Conservation (phyloP, 2,888 invertebrate species). For the Nephrotoma appendiculata region DNA sequence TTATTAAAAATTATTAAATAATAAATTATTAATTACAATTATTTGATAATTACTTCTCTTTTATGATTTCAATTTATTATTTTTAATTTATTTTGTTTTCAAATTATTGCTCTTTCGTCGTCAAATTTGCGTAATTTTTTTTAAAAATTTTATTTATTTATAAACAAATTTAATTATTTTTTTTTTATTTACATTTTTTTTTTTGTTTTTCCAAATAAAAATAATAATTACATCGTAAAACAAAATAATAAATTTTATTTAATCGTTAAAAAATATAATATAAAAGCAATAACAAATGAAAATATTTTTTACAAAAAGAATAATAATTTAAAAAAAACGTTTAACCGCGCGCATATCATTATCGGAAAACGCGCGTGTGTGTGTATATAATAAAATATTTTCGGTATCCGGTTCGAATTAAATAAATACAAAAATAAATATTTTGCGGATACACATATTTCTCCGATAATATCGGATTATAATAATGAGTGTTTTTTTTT, state of each 20-base stretch:
- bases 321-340: neutral
- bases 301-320: neutral
- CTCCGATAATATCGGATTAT: neutral
- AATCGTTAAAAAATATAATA: neutral
- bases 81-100: neutral
- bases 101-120: no score
- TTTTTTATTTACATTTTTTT: neutral
- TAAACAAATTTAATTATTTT: neutral
- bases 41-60: neutral
- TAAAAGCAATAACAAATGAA: neutral
- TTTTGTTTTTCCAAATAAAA: neutral
- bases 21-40: neutral
- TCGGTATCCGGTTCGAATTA: neutral
- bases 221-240: neutral
- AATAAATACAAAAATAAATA: neutral
- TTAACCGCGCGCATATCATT: neutral
- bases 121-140: no score
- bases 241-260: neutral
- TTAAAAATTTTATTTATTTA: no score
- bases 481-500: neutral
- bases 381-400: neutral
- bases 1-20: neutral
- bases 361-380: neutral
- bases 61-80: neutral
- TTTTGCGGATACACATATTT: neutral